Evolutionary conservation across 2,797 vertebrate genomes (phyloP).

Genomic region (Sandelia bainsii): DNA sequence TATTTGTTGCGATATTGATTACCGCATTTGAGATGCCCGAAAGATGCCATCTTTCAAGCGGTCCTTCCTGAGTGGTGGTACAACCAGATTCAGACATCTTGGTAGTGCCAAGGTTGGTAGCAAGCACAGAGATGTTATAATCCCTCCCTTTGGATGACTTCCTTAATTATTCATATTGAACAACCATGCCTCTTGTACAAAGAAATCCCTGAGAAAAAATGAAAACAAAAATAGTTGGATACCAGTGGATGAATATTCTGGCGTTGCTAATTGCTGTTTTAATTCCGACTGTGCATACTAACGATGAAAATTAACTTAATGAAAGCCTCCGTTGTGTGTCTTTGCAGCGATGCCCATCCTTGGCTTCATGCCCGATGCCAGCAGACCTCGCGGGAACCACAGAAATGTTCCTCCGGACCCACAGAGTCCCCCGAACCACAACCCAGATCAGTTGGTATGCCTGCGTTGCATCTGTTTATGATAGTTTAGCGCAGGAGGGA

Average conservation of each 20-base stretch:
- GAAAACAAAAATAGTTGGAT: conserved; percentile 67
- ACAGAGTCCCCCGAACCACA: conserved; percentile 83
- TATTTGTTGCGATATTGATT: conserved; percentile 73
- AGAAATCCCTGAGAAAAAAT: conserved; percentile 78
- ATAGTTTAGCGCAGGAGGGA: conserved; percentile 76
- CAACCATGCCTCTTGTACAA: conserved; percentile 84
- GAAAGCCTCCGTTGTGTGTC: conserved; percentile 88
- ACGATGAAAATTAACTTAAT: conserved; percentile 78
- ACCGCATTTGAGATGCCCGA: conserved; percentile 81
- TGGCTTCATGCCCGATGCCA: conserved; percentile 92
- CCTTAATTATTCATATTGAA: conserved; percentile 92
- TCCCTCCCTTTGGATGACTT: conserved; percentile 92
- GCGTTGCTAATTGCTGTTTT: conserved; percentile 81
- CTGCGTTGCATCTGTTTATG: conserved; percentile 80
- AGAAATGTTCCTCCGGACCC: conserved; percentile 82
- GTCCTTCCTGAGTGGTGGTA: conserved; percentile 82
- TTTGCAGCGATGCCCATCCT: conserved; percentile 85
- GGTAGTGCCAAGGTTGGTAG: conserved; percentile 83
- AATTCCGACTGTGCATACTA: conserved; percentile 79
- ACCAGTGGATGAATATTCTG: conserved; percentile 74
- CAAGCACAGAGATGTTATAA: conserved; percentile 87
- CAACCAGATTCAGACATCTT: conserved; percentile 80
- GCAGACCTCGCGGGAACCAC: conserved; percentile 88
- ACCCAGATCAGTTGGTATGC: conserved; percentile 77
- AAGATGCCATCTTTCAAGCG: conserved; percentile 94